A percentile compares a stretch with the other conserved stretches of the same genome.
phyloP scores from a whole-genome alignment of 2,797 vertebrate genomes.

The Myotis vivesi region DNA sequence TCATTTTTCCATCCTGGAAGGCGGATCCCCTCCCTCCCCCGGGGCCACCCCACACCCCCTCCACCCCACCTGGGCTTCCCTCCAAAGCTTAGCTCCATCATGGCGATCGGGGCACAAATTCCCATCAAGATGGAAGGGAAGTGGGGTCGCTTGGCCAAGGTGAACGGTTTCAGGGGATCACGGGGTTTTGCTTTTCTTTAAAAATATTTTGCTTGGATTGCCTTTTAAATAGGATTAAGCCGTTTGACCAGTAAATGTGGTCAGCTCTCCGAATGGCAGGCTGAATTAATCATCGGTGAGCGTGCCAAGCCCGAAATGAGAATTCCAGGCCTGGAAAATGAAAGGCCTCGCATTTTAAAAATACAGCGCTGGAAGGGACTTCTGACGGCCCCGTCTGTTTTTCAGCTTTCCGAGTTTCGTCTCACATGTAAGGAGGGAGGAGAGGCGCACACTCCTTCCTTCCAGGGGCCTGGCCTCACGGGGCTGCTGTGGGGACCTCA shows the following conservation, averaged over 20 bases:
- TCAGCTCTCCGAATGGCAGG: conserved; percentile 67
- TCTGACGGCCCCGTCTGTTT: conserved; percentile 66
- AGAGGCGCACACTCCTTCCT: background rate
- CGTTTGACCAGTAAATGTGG: conserved; percentile 71
- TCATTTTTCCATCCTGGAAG: conserved; percentile 47
- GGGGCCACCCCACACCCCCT: background rate
- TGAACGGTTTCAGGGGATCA: conserved; percentile 54
- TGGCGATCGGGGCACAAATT: conserved; percentile 48
- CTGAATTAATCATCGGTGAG: conserved; percentile 74
- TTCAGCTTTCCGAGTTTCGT: conserved; percentile 71
- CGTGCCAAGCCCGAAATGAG: conserved; percentile 78
- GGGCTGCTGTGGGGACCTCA: too few relatives aligned
- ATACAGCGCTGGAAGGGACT: conserved; percentile 59
- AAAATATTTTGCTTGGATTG: conserved; percentile 76
- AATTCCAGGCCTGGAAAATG: conserved; percentile 79
- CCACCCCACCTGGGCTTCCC: background rate
- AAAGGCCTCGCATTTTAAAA: conserved; percentile 75
- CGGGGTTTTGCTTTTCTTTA: conserved; percentile 59
- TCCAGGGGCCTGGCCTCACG: conserved; percentile 19
- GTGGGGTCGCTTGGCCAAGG: conserved; percentile 30
- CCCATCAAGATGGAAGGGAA: conserved; percentile 24
- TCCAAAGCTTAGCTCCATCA: conserved; percentile 6
- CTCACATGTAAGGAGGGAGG: conserved; percentile 10
- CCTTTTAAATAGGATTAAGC: conserved; percentile 76
- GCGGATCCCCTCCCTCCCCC: background rate